Evolutionary conservation across 2,113 vertebrate species (phyloP).

Genomic region (Pithys albifrons): DNA sequence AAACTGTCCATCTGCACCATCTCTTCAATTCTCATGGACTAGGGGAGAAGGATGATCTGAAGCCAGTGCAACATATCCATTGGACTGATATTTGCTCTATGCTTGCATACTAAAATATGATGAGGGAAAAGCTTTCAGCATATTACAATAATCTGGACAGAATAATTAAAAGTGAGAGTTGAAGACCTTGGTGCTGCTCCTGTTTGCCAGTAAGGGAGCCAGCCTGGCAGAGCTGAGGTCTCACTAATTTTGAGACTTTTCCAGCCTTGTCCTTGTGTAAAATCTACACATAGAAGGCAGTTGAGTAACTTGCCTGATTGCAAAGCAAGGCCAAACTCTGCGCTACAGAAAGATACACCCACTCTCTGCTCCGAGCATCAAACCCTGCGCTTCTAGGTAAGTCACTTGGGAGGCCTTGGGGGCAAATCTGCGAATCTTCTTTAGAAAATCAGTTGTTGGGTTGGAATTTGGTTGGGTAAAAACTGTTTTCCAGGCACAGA

Average conservation of each 20-base stretch:
- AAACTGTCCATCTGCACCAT: not conserved
- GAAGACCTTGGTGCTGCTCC: not conserved
- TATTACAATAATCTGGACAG: not conserved
- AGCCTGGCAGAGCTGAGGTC: not conserved
- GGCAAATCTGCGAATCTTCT: not conserved
- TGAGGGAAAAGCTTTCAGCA: not conserved
- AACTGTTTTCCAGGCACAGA: not conserved
- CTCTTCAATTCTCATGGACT: not conserved
- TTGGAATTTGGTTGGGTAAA: too few relatives aligned
- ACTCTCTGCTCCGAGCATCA: accelerated
- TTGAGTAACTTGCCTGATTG: not conserved
- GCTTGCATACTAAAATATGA: not conserved
- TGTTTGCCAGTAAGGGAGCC: not conserved
- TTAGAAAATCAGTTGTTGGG: not conserved
- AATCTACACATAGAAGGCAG: not conserved
- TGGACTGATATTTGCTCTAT: not conserved
- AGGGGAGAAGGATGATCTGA: not conserved
- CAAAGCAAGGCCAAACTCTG: not conserved
- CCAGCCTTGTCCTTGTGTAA: not conserved
- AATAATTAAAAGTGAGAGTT: not conserved
- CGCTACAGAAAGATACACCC: too few relatives aligned
- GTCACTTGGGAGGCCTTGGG: not conserved
- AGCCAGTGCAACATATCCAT: too few relatives aligned
- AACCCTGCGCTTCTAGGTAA: not conserved
- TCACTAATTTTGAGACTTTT: not conserved